These are phyloP conservation scores for Aromia moschata DNA, from an alignment of 2,888 invertebrate genomes.

Conservation along the genomic window DNA sequence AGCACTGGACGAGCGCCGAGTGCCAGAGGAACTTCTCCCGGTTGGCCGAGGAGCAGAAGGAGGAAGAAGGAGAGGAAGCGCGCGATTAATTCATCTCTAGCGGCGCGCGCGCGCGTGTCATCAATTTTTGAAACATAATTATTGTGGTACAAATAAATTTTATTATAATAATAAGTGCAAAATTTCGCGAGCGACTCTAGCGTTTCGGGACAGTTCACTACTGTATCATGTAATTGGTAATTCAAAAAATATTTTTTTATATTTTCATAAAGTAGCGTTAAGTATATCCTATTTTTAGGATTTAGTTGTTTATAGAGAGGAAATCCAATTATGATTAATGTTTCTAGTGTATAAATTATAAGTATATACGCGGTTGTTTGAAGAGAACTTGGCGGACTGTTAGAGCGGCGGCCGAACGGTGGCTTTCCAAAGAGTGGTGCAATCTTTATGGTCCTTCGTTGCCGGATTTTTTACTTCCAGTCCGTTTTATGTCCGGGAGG, in stretches of 20 bases:
- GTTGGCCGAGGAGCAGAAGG: no score
- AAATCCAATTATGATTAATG: slow-evolving; percentile 30
- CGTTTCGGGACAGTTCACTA: slow-evolving; percentile 18
- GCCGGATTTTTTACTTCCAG: background rate
- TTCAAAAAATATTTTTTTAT: slow-evolving; percentile 45
- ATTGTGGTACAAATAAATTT: slow-evolving; percentile 45
- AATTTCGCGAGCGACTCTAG: slow-evolving; percentile 21
- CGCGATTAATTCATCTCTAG: slow-evolving; percentile 5
- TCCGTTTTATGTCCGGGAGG: no score
- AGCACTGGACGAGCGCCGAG: slow-evolving; percentile 79
- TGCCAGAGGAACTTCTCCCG: slow-evolving; percentile 68
- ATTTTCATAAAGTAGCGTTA: slow-evolving; percentile 48
- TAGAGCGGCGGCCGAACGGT: slow-evolving; percentile 29
- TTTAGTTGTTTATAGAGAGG: slow-evolving; percentile 34
- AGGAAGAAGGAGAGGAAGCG: no score
- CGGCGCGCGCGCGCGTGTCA: slow-evolving; percentile 17
- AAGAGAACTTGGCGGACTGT: slow-evolving; percentile 36
- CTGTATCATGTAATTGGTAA: slow-evolving; percentile 23
- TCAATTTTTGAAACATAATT: slow-evolving; percentile 28
- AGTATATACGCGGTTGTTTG: slow-evolving; percentile 22
- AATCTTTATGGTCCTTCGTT: slow-evolving; percentile 34
- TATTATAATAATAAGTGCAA: slow-evolving; percentile 37
- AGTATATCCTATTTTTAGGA: slow-evolving; percentile 39
- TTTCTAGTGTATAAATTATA: slow-evolving; percentile 25
- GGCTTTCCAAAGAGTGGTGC: slow-evolving; percentile 50